These are phyloP conservation scores for Geophilus truncorum DNA, from an alignment of 2,888 invertebrate genomes.

Conservation along the genomic window DNA sequence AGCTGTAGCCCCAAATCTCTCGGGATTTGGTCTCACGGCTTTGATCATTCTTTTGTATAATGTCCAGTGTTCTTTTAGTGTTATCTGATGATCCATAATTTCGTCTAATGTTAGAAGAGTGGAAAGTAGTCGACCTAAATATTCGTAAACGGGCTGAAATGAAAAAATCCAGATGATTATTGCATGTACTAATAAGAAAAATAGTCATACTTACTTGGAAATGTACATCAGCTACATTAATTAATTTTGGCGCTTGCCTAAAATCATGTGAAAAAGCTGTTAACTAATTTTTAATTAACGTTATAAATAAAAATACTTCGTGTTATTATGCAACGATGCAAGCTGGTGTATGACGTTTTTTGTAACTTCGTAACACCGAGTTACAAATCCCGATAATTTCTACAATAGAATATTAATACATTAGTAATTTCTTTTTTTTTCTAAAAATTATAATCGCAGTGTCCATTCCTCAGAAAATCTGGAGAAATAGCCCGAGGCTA, in stretches of 20 bases:
- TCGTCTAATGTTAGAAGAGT: slow-evolving; percentile 61
- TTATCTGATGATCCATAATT: slow-evolving; percentile 56
- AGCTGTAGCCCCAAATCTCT: slow-evolving; percentile 57
- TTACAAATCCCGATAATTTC: slow-evolving; percentile 62
- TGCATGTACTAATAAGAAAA: background rate
- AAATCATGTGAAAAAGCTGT: slow-evolving; percentile 1
- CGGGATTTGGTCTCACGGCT: slow-evolving; percentile 61
- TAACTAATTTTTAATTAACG: slow-evolving; percentile 2
- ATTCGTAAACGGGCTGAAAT: slow-evolving; percentile 48
- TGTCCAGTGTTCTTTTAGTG: slow-evolving; percentile 66
- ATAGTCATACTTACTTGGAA: slow-evolving; percentile 44
- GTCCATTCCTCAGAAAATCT: too few species aligned
- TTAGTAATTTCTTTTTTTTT: too few species aligned
- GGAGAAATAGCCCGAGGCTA: too few species aligned
- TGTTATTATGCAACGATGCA: slow-evolving; percentile 58
- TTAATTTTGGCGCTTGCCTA: slow-evolving; percentile 46
- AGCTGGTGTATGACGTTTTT: slow-evolving; percentile 69
- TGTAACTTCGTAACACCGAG: slow-evolving; percentile 65
- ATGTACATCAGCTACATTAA: slow-evolving; percentile 50
- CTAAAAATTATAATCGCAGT: too few species aligned
- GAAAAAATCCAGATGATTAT: background rate
- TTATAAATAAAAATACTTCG: slow-evolving; percentile 31
- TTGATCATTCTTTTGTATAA: slow-evolving; percentile 69
- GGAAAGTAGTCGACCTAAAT: slow-evolving; percentile 52
- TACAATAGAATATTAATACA: slow-evolving; percentile 44